Evolutionary conservation across 2,113 vertebrate genomes (phyloP), one percentile per base, ranked within the genome.

Genomic region (Perognathus longimembris): DNA sequence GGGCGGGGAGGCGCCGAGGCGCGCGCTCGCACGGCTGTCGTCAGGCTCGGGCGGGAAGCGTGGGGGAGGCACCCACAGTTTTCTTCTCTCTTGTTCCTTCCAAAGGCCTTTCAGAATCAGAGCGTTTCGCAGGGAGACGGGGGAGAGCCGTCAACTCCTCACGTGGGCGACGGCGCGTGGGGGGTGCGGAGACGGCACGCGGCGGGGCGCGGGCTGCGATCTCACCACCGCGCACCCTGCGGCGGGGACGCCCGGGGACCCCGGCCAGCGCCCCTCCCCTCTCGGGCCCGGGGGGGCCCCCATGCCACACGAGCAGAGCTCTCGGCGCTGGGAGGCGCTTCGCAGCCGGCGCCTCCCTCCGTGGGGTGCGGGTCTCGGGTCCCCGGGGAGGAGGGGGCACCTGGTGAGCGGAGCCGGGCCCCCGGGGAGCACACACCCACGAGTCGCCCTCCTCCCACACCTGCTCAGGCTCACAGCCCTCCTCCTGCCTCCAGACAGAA

Each of bases 81-180:
- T 95, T 81, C 87, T 85, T 70, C 42, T 59, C 40, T 80, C 85
- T 66, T 26, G 5, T 69, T 70, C 89, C 95, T 90, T 78, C 57
- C 83, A 98, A 97, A 93, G 61, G 82, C 71, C 88, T 94, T 97
- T 80, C 90, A 95, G 90, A 95, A 94, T 92, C 77, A 95, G 77
- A 94, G 32, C 40, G 3, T 38, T 79, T 70, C 96, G 80, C 92
- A 96, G 93, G 57, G 67, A 97, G 97, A 97, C 66, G 26, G 69
- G 69, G 85, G 59, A 81, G 95, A 97, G 73, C 7, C 61, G 78
- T 15, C 0, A 9, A 69, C 78, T 32, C 54, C 85, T 88, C 85
- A 78, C 1, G 10, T 78, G 89, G 94, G 88, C 28, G 89, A 96
- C 85, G 94, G 71, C 87, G 93, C 92, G 91, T 95, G 89, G 92